These are phyloP conservation scores for Macrotus californicus DNA, from an alignment of 2,113 vertebrate species.

Conservation along the genomic window DNA sequence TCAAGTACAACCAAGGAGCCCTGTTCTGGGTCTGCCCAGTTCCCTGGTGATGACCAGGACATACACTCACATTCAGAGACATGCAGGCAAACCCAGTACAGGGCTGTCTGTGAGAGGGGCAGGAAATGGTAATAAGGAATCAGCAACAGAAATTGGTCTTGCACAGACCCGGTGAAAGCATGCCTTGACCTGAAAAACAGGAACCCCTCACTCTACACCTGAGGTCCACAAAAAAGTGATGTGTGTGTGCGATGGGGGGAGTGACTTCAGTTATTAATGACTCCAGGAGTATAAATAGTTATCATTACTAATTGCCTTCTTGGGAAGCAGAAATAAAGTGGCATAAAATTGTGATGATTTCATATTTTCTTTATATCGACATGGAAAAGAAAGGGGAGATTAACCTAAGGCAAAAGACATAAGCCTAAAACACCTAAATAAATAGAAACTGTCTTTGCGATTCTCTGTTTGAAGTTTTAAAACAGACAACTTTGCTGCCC, in stretches of 20 bases:
- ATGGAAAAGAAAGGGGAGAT: neutral
- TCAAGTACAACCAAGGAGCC: neutral
- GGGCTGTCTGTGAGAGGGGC: neutral
- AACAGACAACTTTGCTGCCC: neutral
- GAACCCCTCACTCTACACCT: neutral
- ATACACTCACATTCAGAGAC: neutral
- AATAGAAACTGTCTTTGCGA: neutral
- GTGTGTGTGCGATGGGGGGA: rapidly evolving
- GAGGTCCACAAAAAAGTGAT: neutral
- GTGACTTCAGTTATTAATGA: neutral
- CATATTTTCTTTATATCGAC: neutral
- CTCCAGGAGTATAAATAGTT: neutral
- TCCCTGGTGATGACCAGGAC: neutral
- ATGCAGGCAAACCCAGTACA: neutral
- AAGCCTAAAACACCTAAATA: neutral
- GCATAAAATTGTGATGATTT: neutral
- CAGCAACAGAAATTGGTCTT: neutral
- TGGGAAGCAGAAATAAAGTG: neutral
- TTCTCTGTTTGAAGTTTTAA: neutral
- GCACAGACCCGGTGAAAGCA: neutral
- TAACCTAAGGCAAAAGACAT: neutral
- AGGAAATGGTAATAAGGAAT: neutral
- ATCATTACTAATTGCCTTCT: neutral
- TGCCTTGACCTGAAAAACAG: neutral
- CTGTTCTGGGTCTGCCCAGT: neutral